Conservation (phyloP, 2,797 vertebrate genomes). For the Microchirus variegatus region DNA sequence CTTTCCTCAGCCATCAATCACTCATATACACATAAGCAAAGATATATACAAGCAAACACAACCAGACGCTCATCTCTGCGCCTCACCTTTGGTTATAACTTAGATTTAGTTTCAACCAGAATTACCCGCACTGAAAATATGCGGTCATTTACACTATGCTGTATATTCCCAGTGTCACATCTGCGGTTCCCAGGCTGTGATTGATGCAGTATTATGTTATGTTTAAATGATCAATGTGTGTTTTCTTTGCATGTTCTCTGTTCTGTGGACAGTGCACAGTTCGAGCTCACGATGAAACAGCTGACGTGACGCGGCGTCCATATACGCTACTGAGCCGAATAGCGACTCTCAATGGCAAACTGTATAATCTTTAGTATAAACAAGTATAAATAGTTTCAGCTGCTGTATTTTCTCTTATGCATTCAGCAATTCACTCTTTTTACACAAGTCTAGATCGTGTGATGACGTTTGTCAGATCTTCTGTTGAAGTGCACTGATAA, state of each 20-base stretch:
- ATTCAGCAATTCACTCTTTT: neutral
- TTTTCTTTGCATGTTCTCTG: conserved; percentile 6
- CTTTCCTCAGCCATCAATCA: conserved; percentile 72
- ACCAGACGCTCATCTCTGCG: conserved; percentile 51
- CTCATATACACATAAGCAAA: conserved; percentile 65
- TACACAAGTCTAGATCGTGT: neutral
- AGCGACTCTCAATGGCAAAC: too few relatives aligned
- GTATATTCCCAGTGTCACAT: conserved; percentile 27
- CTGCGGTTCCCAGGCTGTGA: conserved; percentile 20
- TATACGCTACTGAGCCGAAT: too few relatives aligned
- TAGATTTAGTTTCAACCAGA: conserved; percentile 18
- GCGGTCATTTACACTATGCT: conserved; percentile 20
- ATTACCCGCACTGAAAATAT: conserved; percentile 12
- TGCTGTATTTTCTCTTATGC: neutral
- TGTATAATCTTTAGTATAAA: too few relatives aligned
- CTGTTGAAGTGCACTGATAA: neutral
- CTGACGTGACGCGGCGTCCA: too few relatives aligned
- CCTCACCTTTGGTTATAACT: conserved; percentile 35
- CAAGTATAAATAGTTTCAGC: too few relatives aligned
- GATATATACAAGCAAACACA: conserved; percentile 69
- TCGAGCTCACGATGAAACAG: too few relatives aligned
- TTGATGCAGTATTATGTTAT: conserved; percentile 24
- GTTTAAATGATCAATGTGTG: neutral
- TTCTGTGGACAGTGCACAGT: conserved; percentile 10
- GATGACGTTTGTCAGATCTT: neutral